Evolutionary conservation across 2,113 vertebrate species (phyloP).

Genomic region (Pseudorasbora parva): DNA sequence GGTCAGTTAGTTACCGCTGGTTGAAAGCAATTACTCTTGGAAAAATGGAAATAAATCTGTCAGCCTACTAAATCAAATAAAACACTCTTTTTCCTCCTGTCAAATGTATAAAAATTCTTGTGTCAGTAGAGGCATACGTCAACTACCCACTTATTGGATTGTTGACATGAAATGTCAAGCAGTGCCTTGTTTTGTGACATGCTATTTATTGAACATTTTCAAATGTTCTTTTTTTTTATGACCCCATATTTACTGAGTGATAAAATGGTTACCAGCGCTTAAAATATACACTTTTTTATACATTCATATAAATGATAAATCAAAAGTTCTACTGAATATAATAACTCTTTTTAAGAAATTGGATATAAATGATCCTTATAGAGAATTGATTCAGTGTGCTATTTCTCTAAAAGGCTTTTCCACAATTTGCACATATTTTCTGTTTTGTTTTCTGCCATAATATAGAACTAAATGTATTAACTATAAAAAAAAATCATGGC

Average conservation of each 20-base stretch:
- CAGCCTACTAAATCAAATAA: constrained; percentile 18
- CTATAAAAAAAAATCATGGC: not conserved
- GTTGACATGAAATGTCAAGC: not conserved
- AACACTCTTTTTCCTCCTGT: not conserved
- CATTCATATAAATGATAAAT: not conserved
- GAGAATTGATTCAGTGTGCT: not conserved
- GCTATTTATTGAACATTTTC: not conserved
- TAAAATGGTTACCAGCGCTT: no score
- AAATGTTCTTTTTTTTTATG: not conserved
- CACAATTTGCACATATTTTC: not conserved
- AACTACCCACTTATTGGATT: not conserved
- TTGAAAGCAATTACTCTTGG: constrained; percentile 10
- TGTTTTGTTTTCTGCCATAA: not conserved
- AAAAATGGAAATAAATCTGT: not conserved
- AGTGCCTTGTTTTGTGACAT: not conserved
- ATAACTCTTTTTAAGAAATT: not conserved
- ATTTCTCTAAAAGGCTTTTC: not conserved
- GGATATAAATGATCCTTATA: no score
- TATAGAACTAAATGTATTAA: not conserved
- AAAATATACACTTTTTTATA: not conserved
- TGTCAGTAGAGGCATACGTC: not conserved
- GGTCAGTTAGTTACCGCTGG: not conserved
- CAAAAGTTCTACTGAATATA: not conserved
- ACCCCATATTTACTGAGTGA: no score
- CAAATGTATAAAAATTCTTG: not conserved